Base-by-base conservation (phyloP, 2,888 invertebrate genomes). In the Hirtodrosophila confusa region DNA sequence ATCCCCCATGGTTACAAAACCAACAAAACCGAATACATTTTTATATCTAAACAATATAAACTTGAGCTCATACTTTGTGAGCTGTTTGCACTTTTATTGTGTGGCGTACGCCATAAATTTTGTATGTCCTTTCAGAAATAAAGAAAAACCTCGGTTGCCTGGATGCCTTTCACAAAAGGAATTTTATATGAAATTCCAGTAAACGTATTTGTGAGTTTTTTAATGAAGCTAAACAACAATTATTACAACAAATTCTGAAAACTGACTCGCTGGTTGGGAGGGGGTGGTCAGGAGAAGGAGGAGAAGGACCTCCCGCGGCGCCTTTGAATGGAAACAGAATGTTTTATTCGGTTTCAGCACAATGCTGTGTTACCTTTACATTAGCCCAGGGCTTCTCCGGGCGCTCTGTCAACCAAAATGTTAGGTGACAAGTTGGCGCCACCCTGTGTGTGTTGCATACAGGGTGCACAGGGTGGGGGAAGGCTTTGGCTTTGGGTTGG, bases 201-300 rank as follows among this genome's bases (percentile, higher is more conserved):
- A 68, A 82, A 72, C 83, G 86, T 82, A 82, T 80, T 82, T 80
- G 76, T 54, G 83, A 86, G 80, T 83, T 85, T 85, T 85, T 82
- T 80, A 86, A 86, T 80, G 86, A 86, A 82, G 86, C 86, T 74
- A 75, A 74, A 70, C 76, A 75, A 75, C 65, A 74, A 74, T 74
- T 75, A 74, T 74, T 75, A 61, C 57, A 75, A 75, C 53, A 69
- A 63, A 82, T 61, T 40, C 60, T 29, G 29, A 31, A 37, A 54
- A 31, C 11, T 12, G 24, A 55, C 47, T 39, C 24, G 27, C 6
- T 36, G 44, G 6, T 1, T 4, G 45, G 37, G 2, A 17, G 10
- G 10, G n/a, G n/a, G n/a, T n/a, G n/a, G n/a, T n/a, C n/a, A 36
- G 29, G 8, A n/a, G 4, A 12, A 29, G n/a, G 0, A 27, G 37